phyloP scores from a whole-genome alignment of 2,797 vertebrate species.

The Lates japonicus region DNA sequence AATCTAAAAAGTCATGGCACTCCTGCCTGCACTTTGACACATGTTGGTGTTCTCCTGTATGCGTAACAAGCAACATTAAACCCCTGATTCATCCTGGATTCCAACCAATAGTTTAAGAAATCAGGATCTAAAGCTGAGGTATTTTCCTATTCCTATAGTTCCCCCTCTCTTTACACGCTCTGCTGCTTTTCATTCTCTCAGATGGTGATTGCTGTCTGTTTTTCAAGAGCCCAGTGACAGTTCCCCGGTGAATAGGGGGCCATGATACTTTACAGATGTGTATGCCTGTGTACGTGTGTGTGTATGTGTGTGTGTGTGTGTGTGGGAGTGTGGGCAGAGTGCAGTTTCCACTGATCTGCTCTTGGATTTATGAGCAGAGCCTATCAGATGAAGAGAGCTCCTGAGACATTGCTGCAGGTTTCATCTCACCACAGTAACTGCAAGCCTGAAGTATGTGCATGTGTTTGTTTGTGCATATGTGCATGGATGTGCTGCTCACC shows the following conservation, averaged over 20 bases:
- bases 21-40: constrained; percentile 35
- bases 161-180: constrained; percentile 64
- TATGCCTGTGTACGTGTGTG: constrained; percentile 31
- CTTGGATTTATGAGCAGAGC: constrained; percentile 32
- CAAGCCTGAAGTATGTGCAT: constrained; percentile 7
- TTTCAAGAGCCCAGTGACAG: constrained; percentile 58
- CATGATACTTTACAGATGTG: constrained; percentile 77
- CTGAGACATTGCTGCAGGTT: constrained; percentile 50
- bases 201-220: constrained; percentile 75
- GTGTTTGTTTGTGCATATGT: constrained; percentile 22
- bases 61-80: constrained; percentile 32
- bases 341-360: constrained; percentile 55
- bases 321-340: constrained; percentile 22
- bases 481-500: constrained; percentile 3
- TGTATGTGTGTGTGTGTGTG: constrained; percentile 20
- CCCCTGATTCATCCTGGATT: constrained; percentile 37
- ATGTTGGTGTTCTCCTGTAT: constrained; percentile 35
- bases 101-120: constrained; percentile 47
- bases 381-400: constrained; percentile 42
- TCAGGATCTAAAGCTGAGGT: constrained; percentile 41
- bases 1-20: constrained; percentile 12
- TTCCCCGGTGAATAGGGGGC: constrained; percentile 56
- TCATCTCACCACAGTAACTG: constrained; percentile 40
- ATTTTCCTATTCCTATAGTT: constrained; percentile 57
- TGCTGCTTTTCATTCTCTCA: constrained; percentile 69